A percentile compares a stretch with the other conserved stretches of the same genome.
Evolutionary conservation across 2,888 invertebrate species (phyloP).

Genomic region (Archaeoteleia sp.): DNA sequence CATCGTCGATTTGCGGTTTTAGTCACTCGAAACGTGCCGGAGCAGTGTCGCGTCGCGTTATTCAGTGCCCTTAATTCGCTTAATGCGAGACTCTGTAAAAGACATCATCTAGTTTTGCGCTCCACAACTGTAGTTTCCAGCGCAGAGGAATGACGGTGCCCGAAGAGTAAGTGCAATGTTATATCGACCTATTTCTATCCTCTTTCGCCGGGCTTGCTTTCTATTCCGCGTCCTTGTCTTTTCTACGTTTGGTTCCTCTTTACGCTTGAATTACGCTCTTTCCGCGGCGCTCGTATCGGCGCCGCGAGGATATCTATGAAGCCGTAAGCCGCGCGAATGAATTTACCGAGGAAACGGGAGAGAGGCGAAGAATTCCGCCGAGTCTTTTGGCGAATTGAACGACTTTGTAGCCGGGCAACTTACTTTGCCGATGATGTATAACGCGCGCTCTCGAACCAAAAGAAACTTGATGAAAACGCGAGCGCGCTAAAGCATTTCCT

Average conservation of each 20-base stretch:
- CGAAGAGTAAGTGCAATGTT: conserved; percentile 60
- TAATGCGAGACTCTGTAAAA: conserved; percentile 6
- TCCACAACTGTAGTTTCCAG: not conserved
- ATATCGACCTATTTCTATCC: not conserved
- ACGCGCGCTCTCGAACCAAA: conserved; percentile 41
- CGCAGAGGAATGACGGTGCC: conserved; percentile 59
- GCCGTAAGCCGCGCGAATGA: conserved; percentile 39
- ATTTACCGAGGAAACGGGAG: conserved; percentile 24
- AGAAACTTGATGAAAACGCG: too few relatives aligned
- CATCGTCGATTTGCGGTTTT: too few relatives aligned
- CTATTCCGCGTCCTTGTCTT: not conserved
- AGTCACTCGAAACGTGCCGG: too few relatives aligned
- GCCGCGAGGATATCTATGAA: conserved; percentile 28
- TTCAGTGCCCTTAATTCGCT: conserved; percentile 1
- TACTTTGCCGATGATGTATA: conserved; percentile 42
- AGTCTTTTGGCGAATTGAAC: conserved; percentile 40
- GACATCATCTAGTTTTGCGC: not conserved
- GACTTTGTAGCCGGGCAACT: conserved; percentile 44
- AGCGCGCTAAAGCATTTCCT: too few relatives aligned
- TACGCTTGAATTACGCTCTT: conserved; percentile 25
- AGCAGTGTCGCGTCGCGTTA: not conserved
- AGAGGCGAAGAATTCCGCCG: conserved; percentile 31
- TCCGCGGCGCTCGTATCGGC: conserved; percentile 13
- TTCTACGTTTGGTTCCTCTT: conserved; percentile 19
- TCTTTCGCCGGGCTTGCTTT: not conserved